These are phyloP conservation scores for Dufourea novaeangliae DNA, from an alignment of 1,140 invertebrate species.

Conservation along the genomic window DNA sequence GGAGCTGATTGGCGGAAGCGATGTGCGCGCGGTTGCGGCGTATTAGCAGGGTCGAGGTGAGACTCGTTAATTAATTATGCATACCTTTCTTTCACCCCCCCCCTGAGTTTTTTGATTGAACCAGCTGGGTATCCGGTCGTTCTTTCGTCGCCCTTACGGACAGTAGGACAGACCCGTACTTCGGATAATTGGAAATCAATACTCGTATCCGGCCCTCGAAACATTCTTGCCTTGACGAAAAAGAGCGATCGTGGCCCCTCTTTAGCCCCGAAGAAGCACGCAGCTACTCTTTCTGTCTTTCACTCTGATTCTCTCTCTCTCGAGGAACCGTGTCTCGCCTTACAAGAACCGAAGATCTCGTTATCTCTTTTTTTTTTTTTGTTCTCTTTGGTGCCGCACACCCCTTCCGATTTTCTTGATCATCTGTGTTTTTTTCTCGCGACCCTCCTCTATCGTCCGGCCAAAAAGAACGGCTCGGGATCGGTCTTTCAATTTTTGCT, in stretches of 20 bases:
- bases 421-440: no score
- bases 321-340: slow-evolving; percentile 6
- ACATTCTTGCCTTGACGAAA: slow-evolving; percentile 51
- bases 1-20: background rate
- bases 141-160: no score
- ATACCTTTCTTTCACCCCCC: slow-evolving; percentile 36
- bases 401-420: no score
- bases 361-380: slow-evolving; percentile 33
- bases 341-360: slow-evolving; percentile 19
- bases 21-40: background rate
- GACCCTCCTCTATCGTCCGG: no score
- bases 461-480: background rate
- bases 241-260: slow-evolving; percentile 41
- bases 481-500: background rate
- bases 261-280: slow-evolving; percentile 14
- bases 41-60: slow-evolving; percentile 26
- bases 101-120: slow-evolving; percentile 13
- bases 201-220: slow-evolving; percentile 42
- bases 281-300: background rate
- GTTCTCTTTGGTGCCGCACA: background rate
- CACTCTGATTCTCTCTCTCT: background rate
- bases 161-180: slow-evolving; percentile 24
- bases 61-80: slow-evolving; percentile 56
- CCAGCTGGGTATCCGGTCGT: background rate
- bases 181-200: slow-evolving; percentile 50